Conservation (phyloP, 2,797 vertebrate genomes). For the Capromys pilorides region DNA sequence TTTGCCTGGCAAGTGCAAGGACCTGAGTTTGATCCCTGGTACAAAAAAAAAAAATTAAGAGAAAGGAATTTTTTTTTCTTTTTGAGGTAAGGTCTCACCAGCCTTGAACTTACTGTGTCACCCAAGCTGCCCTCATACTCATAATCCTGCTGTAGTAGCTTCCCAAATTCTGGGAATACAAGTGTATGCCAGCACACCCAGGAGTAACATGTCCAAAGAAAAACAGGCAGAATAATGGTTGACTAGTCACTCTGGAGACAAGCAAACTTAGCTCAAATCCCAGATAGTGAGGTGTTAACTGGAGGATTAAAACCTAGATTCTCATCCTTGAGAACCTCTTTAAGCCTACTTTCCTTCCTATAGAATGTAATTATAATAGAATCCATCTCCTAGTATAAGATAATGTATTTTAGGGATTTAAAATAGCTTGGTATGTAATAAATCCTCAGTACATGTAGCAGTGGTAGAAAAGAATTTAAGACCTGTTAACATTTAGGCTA, state of each 20-base stretch:
- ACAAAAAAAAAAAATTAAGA: background rate
- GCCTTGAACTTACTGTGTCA: background rate
- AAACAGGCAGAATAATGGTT: slow-evolving; percentile 5
- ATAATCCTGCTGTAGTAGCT: background rate
- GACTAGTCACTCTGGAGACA: background rate
- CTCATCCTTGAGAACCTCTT: background rate
- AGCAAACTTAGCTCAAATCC: background rate
- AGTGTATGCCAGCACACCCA: background rate
- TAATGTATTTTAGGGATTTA: background rate
- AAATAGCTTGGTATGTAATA: background rate
- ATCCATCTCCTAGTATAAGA: slow-evolving; percentile 13
- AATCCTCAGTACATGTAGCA: background rate
- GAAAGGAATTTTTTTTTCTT: background rate
- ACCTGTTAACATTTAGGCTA: background rate
- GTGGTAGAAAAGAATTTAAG: background rate
- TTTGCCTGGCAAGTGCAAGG: too few relatives aligned
- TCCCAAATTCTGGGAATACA: background rate
- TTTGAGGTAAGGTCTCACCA: background rate
- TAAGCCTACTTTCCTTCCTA: background rate
- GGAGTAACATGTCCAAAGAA: background rate
- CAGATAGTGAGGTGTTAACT: background rate
- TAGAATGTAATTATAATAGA: slow-evolving; percentile 39
- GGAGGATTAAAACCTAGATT: slow-evolving; percentile 10
- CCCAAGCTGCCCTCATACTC: background rate
- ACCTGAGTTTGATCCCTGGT: too few relatives aligned